Conservation (phyloP, 2,113 vertebrate genomes). For the Verasper variegatus region DNA sequence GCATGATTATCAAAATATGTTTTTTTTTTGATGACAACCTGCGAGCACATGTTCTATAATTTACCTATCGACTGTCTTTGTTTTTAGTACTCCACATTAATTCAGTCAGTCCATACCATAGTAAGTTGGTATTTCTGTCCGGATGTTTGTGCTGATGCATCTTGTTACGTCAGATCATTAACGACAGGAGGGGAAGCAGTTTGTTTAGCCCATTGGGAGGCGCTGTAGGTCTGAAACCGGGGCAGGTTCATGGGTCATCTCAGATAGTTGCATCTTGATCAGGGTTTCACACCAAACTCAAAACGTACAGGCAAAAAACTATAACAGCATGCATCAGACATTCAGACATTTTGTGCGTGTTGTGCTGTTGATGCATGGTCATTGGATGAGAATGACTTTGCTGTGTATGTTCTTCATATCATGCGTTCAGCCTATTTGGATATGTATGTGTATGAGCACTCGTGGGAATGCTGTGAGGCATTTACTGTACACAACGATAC, state of each 20-base stretch:
- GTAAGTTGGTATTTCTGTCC: conserved; percentile 82
- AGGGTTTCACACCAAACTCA: conserved; percentile 34
- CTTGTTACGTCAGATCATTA: conserved; percentile 73
- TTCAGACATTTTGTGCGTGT: conserved; percentile 71
- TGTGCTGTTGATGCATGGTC: conserved; percentile 74
- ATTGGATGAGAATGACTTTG: conserved; percentile 77
- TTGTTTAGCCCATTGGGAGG: conserved; percentile 20
- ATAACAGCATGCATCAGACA: conserved; percentile 76
- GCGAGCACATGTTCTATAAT: conserved; percentile 72
- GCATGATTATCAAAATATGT: conserved; percentile 57
- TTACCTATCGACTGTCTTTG: conserved; percentile 80
- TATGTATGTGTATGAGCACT: conserved; percentile 62
- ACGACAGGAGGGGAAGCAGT: conserved; percentile 47
- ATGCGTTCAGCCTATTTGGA: conserved; percentile 50
- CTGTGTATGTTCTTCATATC: conserved; percentile 66
- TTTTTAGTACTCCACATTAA: conserved; percentile 83
- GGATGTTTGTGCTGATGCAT: conserved; percentile 82
- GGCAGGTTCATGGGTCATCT: conserved; percentile 55
- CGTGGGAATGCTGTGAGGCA: conserved; percentile 70
- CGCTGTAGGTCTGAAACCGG: conserved; percentile 30
- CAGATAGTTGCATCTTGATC: conserved; percentile 73
- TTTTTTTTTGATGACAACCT: conserved; percentile 63
- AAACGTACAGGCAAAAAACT: conserved; percentile 2
- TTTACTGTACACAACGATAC: conserved; percentile 75
- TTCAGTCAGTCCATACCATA: conserved; percentile 84